Evolutionary conservation across 2,888 invertebrate genomes (phyloP), one percentile per base, ranked within the genome.

Genomic region (Drosophila diplacantha): DNA sequence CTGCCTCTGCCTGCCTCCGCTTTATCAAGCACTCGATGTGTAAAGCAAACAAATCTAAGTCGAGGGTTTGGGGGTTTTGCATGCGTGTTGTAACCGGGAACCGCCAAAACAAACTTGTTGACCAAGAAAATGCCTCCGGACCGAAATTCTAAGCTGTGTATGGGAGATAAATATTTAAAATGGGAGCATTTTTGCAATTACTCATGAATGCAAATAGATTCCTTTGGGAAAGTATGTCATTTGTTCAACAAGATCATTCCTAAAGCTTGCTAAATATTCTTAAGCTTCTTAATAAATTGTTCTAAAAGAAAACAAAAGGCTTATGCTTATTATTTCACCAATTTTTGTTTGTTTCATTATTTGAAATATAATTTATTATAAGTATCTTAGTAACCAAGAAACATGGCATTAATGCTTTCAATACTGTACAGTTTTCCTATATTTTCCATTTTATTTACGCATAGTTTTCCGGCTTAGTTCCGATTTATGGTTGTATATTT

Each of bases 21-120:
- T 63, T 58, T 65, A 65, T 53, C 58, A 53, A 54, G 46, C 68
- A 71, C 75, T 80, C 49, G 59, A 56, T 54, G 51, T 37, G 38
- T 37, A 39, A 44, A 18, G 22, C 65, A 55, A 69, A 64, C 56
- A 18, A 44, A 26, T 41, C 37, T 8, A 44, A 70, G 43, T 16
- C 54, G 43, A 39, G 51, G 61, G 31, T 53, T 50, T 51, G 43
- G n/a, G 12, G 46, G 60, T 43, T 60, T 60, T 49, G 47, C 58
- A 59, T 59, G 35, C 31, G 12, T 12, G 37, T 31, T 43, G 43
- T 37, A 51, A 37, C 43, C 57, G 34, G 14, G 12, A 34, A 2
- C 39, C 18, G 20, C 20, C 24, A 46, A 2, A 49, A 44, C 38
- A 44, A 61, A 37, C 29, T 39, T 35, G 24, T 26, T 47, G 58